Percentiles rank a stretch among this genome's conserved stretches.
phyloP scores from a whole-genome alignment of 2,797 vertebrate species.

The Xenentodon cancila region DNA sequence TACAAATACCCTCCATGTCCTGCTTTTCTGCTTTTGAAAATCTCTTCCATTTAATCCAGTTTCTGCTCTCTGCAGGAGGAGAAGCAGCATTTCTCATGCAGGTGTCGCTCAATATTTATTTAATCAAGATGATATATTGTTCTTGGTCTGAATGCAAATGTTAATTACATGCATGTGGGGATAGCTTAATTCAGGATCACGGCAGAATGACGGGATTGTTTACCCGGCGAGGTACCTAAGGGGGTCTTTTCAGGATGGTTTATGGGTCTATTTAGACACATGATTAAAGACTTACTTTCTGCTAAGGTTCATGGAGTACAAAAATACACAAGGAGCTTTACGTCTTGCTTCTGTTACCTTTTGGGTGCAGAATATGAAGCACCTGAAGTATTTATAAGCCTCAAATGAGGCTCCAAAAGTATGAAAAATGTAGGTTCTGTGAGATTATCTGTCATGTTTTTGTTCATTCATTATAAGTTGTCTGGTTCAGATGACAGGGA shows the following conservation, averaged over 20 bases:
- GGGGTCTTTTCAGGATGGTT: slow-evolving; percentile 66
- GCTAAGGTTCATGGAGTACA: slow-evolving; percentile 35
- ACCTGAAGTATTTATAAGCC: slow-evolving; percentile 40
- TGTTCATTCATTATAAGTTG: slow-evolving; percentile 3
- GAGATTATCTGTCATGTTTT: slow-evolving; percentile 3
- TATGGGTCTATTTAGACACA: slow-evolving; percentile 70
- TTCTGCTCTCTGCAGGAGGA: slow-evolving; percentile 13
- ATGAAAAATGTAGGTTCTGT: slow-evolving; percentile 31
- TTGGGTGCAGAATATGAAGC: slow-evolving; percentile 9
- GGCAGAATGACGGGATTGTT: slow-evolving; percentile 72
- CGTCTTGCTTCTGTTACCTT: slow-evolving; percentile 38
- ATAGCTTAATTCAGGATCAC: slow-evolving; percentile 68
- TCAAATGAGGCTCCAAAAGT: slow-evolving; percentile 36
- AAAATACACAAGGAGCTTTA: slow-evolving; percentile 34
- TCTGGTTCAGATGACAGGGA: slow-evolving; percentile 6
- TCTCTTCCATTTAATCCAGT: slow-evolving; percentile 48
- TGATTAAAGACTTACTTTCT: slow-evolving; percentile 67
- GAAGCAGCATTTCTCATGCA: slow-evolving; percentile 36
- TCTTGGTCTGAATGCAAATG: slow-evolving; percentile 59
- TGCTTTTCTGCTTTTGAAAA: slow-evolving; percentile 47
- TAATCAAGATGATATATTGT: slow-evolving; percentile 64
- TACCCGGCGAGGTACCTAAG: slow-evolving; percentile 60
- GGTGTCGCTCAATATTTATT: slow-evolving; percentile 56
- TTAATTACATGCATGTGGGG: slow-evolving; percentile 71
- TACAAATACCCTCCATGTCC: slow-evolving; percentile 50